These are phyloP conservation scores for Gymnothorax reevesii DNA, from an alignment of 2,797 vertebrate genomes.

Conservation along the genomic window DNA sequence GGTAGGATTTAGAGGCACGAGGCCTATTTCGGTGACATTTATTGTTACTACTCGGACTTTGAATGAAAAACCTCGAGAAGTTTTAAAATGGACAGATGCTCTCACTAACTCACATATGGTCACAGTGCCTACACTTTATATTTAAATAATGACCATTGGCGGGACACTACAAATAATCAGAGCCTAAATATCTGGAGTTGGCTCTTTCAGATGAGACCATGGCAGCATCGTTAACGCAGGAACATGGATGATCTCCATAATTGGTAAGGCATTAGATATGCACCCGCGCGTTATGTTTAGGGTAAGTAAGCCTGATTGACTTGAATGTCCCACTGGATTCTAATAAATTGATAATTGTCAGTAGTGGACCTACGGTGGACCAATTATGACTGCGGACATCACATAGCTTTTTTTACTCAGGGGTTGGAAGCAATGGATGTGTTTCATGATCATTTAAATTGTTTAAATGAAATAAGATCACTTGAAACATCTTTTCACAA, in stretches of 20 bases:
- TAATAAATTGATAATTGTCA: neutral
- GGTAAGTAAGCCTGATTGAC: neutral
- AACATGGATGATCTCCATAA: neutral
- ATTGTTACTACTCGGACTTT: neutral
- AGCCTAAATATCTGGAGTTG: neutral
- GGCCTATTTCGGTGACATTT: neutral
- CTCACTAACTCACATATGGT: neutral
- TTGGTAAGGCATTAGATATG: neutral
- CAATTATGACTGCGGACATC: too few relatives aligned
- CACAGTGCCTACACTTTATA: neutral
- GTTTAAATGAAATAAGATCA: too few relatives aligned
- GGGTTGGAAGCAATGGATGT: too few relatives aligned
- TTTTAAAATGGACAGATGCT: neutral
- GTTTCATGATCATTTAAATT: too few relatives aligned
- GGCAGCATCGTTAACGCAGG: neutral
- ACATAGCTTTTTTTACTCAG: too few relatives aligned
- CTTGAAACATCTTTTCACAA: too few relatives aligned
- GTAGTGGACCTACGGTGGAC: neutral
- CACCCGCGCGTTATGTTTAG: neutral
- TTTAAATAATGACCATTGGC: neutral
- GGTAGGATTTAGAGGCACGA: neutral
- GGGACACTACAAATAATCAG: neutral
- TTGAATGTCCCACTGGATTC: neutral
- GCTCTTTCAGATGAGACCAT: neutral
- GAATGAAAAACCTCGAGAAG: neutral